Evolutionary conservation across 2,797 vertebrate genomes (phyloP), one percentile per base, ranked within the genome.

Genomic region (Benthosema pterotum): DNA sequence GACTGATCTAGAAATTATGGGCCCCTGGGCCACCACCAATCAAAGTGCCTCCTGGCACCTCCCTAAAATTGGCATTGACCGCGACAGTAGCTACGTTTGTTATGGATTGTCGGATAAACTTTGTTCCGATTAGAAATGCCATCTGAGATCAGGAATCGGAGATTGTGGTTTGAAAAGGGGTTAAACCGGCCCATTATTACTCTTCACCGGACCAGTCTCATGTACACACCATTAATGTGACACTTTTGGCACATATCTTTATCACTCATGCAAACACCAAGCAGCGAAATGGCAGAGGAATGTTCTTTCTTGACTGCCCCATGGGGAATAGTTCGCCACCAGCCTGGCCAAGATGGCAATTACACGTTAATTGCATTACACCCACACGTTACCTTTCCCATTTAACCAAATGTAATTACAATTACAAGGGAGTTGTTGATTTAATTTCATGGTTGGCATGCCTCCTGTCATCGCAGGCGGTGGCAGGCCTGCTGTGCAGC

Each of bases 361-460:
- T 88, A 82, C 71, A 67, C 75, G 75, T 86, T 91, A 91, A 93
- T 92, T 89, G 84, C 83, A 84, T 91, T 86, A 90, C 89, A 74
- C 87, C 85, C 85, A 87, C 87, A 78, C 75, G 75, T 88, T 89
- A 84, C 89, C 79, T 89, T n/a, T 82, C 82, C 80, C 76, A 83
- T 91, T 90, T 86, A 88, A 82, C 79, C 77, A 88, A 91, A 88
- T 90, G 81, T 90, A 91, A 91, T 92, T 93, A 90, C 87, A 89
- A 87, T 82, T 25, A 25, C 22, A 80, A 80, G 78, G 75, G 82
- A 88, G 87, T 86, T 89, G 85, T 87, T 89, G 86, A 85, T 92
- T 89, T 82, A 88, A 91, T 93, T 93, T 93, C 88, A 91, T 88
- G 88, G 83, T 82, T 89, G 89, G 84, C 16, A 80, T 79, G 57